Conservation (phyloP, 2,113 vertebrate genomes). For the Hippocampus barbouri region DNA sequence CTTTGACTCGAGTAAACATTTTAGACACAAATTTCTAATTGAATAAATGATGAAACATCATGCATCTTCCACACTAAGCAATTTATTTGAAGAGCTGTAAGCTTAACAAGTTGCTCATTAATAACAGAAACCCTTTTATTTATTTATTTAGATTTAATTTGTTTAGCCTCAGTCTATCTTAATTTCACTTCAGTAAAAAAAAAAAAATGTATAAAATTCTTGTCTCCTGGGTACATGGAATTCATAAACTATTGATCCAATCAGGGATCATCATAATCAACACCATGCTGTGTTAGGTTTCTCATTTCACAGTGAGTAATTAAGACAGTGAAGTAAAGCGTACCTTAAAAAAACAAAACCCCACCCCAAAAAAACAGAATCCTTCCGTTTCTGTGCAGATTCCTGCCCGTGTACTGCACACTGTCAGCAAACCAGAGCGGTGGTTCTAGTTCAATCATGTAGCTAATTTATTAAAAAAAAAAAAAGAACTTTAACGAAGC, state of each 20-base stretch:
- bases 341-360: not conserved
- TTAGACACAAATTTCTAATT: constrained; percentile 33
- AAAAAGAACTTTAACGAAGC: not conserved
- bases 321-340: too few species aligned
- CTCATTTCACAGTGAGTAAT: constrained; percentile 25
- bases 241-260: constrained; percentile 54
- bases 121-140: constrained; percentile 35
- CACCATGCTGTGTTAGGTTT: constrained; percentile 24
- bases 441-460: not conserved
- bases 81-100: constrained; percentile 53
- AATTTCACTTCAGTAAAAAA: constrained; percentile 55
- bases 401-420: not conserved
- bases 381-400: not conserved
- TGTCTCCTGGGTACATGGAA: constrained; percentile 43
- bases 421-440: not conserved
- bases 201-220: constrained; percentile 18
- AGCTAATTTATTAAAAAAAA: not conserved
- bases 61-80: constrained; percentile 47
- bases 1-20: not conserved
- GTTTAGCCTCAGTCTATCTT: constrained; percentile 44
- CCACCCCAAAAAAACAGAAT: not conserved
- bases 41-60: constrained; percentile 37
- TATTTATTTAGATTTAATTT: constrained; percentile 40
- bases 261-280: constrained; percentile 36
- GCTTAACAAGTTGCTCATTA: constrained; percentile 49